These are phyloP conservation scores for Mantis religiosa DNA, from an alignment of 2,888 invertebrate species.

Conservation along the genomic window DNA sequence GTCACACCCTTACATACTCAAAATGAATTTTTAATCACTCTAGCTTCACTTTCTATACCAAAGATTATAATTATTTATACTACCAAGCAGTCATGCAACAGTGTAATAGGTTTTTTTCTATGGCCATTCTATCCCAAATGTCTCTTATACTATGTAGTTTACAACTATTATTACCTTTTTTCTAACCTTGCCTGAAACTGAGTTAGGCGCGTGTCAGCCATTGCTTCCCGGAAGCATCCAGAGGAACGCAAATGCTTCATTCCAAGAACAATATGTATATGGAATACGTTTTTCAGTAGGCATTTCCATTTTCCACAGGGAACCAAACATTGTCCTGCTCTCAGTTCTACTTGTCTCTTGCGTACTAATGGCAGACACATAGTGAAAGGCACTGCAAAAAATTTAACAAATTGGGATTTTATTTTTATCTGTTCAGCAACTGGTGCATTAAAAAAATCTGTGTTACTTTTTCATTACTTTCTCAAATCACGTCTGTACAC, in stretches of 20 bases:
- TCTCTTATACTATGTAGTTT: neutral
- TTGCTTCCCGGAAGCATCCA: constrained; percentile 13
- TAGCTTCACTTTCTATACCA: too few relatives aligned
- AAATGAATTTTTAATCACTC: too few relatives aligned
- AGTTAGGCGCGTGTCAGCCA: constrained; percentile 27
- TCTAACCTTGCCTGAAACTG: neutral
- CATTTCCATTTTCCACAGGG: constrained; percentile 56
- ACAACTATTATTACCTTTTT: neutral
- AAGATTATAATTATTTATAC: too few relatives aligned
- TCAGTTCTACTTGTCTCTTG: constrained; percentile 50
- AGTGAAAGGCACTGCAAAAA: constrained; percentile 51
- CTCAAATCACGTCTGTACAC: too few relatives aligned
- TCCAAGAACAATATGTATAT: constrained; percentile 42
- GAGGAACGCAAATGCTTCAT: constrained; percentile 16
- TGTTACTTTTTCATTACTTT: too few relatives aligned
- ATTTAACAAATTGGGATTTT: constrained; percentile 38
- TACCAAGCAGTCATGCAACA: too few relatives aligned
- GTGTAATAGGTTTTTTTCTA: too few relatives aligned
- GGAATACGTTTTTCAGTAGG: constrained; percentile 49
- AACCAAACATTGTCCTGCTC: constrained; percentile 50
- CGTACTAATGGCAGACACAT: constrained; percentile 53
- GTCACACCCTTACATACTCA: too few relatives aligned
- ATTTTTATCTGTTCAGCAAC: too few relatives aligned
- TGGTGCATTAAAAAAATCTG: too few relatives aligned
- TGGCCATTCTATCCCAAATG: too few relatives aligned